Evolutionary conservation across 2,888 invertebrate genomes (phyloP), one percentile per base, ranked within the genome.

Genomic region (Perithous albicinctus): DNA sequence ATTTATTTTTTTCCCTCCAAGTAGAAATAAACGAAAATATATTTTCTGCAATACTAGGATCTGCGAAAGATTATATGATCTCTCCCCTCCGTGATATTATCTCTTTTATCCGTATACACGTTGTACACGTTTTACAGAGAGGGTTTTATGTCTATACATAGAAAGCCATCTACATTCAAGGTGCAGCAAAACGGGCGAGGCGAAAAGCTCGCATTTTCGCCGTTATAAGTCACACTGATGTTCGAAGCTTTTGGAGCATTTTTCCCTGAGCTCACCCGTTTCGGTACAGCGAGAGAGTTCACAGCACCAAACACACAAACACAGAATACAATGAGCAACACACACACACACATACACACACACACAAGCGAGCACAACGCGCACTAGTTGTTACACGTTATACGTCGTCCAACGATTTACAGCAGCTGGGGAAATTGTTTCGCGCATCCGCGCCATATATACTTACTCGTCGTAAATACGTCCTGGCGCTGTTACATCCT

Each of bases 221-320:
- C 38, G 74, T 54, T 75, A 82, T 82, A 82, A 78, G 82, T 82
- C 78, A 78, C 74, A 56, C 78, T 61, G 64, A 78, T 78, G 78
- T 78, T 78, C 51, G 75, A 72, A 75, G 82, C 82, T 82, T 82
- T 79, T 75, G 70, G 75, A 74, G 72, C 70, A 66, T 75, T 82
- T 82, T 78, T 78, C 67, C 69, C 70, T 63, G 23, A 41, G 38
- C 20, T 61, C 61, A 12, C 20, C 1, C 23, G 20, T 23, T 5
- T 29, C 29, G 29, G 41, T 18, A 20, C 18, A 20, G 35, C 35
- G 35, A 63, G 35, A 18, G 35, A 63, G 23, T 63, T 38, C 63
- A 23, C 38, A 23, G 12, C 0, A 23, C 41, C 18, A 41, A 63
- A 61, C 15, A 29, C 29, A 41, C 29, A 5, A 29, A 4, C 29